A percentile compares a stretch with the other conserved stretches of the same genome.
These are phyloP conservation scores for Somateria mollissima DNA, from an alignment of 2,797 vertebrate species.

Conservation along the genomic window DNA sequence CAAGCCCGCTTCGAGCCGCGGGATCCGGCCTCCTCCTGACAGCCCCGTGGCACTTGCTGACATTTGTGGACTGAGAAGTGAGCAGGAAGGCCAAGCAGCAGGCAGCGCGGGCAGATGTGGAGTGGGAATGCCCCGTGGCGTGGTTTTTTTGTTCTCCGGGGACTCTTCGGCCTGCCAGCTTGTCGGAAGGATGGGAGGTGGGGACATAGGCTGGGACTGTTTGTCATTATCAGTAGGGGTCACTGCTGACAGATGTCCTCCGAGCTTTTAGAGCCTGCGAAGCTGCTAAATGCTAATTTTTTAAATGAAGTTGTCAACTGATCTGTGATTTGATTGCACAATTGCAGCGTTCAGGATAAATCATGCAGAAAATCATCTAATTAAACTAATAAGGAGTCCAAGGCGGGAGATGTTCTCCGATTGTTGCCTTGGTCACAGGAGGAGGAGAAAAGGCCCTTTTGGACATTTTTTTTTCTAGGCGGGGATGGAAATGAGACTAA, in stretches of 20 bases:
- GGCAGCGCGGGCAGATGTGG: neutral
- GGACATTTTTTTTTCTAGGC: neutral
- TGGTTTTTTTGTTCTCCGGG: neutral
- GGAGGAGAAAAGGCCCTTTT: constrained; percentile 3
- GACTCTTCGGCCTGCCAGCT: neutral
- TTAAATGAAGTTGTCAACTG: constrained; percentile 74
- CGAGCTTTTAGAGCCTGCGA: neutral
- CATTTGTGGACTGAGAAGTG: neutral
- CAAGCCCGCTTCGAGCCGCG: fast-evolving
- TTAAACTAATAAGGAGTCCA: constrained; percentile 71
- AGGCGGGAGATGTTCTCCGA: neutral
- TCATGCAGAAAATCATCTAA: constrained; percentile 72
- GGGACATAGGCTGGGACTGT: neutral
- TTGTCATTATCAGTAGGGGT: constrained; percentile 27
- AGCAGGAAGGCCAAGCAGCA: neutral
- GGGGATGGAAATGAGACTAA: neutral
- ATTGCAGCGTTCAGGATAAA: constrained; percentile 27
- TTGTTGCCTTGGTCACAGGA: constrained; percentile 41
- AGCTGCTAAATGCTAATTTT: constrained; percentile 54
- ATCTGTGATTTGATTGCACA: constrained; percentile 63
- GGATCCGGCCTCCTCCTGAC: neutral
- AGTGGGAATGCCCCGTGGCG: neutral
- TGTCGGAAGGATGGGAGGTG: constrained; percentile 34
- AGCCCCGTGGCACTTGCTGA: fast-evolving
- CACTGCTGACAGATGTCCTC: constrained; percentile 52